Evolutionary conservation across 2,888 invertebrate species (phyloP).

Genomic region (Drosophila emarginata): DNA sequence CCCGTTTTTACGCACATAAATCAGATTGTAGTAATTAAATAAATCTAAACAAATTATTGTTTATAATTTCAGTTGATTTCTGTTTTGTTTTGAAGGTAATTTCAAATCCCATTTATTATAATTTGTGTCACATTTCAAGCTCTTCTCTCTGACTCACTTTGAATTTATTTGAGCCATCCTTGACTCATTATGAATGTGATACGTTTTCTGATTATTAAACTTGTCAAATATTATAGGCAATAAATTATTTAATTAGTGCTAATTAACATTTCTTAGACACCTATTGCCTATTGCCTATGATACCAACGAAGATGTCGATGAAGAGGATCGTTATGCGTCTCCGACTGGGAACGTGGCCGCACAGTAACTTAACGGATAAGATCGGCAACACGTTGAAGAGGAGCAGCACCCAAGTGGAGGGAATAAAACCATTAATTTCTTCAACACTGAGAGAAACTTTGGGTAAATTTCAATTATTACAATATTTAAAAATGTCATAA

Average conservation of each 20-base stretch:
- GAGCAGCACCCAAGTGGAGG: slow-evolving; percentile 14
- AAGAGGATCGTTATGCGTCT: neutral
- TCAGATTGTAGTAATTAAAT: neutral
- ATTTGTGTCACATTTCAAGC: slow-evolving; percentile 9
- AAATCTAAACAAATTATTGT: slow-evolving; percentile 9
- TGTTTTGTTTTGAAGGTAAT: neutral
- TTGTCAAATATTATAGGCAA: slow-evolving; percentile 21
- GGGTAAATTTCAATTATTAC: no score
- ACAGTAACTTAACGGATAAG: slow-evolving; percentile 72
- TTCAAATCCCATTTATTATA: slow-evolving; percentile 9
- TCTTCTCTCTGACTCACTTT: neutral
- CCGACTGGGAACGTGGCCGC: slow-evolving; percentile 61
- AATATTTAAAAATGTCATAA: no score
- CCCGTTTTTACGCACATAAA: neutral
- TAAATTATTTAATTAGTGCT: slow-evolving; percentile 76
- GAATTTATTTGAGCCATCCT: slow-evolving; percentile 1
- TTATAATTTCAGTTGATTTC: neutral
- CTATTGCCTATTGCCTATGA: slow-evolving; percentile 17
- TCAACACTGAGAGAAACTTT: slow-evolving; percentile 7
- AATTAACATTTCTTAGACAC: slow-evolving; percentile 67
- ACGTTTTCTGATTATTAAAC: slow-evolving; percentile 17
- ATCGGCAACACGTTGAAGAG: slow-evolving; percentile 56
- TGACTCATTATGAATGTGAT: slow-evolving; percentile 10
- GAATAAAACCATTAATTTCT: slow-evolving; percentile 6
- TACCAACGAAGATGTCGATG: neutral